Percentiles rank a stretch among this genome's conserved stretches.
These are phyloP conservation scores for Oryzaephilus surinamensis DNA, from an alignment of 1,140 invertebrate species.

Conservation along the genomic window DNA sequence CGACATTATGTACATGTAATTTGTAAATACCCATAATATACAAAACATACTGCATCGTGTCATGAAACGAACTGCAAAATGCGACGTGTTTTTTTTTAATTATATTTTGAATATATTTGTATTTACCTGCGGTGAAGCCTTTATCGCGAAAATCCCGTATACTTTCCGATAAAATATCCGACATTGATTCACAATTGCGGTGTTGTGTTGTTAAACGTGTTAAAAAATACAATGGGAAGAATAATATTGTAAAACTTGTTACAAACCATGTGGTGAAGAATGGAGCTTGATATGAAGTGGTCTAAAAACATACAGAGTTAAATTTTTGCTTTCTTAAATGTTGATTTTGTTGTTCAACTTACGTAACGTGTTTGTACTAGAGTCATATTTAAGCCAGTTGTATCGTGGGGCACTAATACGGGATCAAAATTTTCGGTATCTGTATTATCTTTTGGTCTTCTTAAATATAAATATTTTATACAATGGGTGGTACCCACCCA, in stretches of 20 bases:
- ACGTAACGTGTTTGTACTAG: constrained; percentile 40
- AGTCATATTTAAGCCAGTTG: constrained; percentile 35
- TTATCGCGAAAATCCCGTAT: constrained; percentile 75
- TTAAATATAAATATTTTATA: constrained; percentile 73
- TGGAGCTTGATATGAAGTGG: constrained; percentile 67
- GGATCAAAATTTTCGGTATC: constrained; percentile 33
- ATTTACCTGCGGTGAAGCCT: constrained; percentile 67
- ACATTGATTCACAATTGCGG: constrained; percentile 59
- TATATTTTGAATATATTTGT: neutral
- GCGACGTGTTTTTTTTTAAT: constrained; percentile 1
- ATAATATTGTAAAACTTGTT: constrained; percentile 84
- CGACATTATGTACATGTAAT: constrained; percentile 84
- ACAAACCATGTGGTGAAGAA: constrained; percentile 93
- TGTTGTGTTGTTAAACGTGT: constrained; percentile 57
- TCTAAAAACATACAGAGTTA: constrained; percentile 38
- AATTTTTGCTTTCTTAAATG: neutral
- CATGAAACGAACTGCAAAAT: constrained; percentile 61
- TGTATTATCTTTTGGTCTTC: constrained; percentile 34
- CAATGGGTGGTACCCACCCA: constrained; percentile 84
- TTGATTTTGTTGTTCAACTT: constrained; percentile 14
- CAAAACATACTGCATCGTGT: constrained; percentile 80
- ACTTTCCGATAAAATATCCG: constrained; percentile 65
- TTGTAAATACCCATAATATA: constrained; percentile 81
- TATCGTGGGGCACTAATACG: constrained; percentile 35
- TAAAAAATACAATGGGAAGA: constrained; percentile 80